Conservation (phyloP, 1,140 invertebrate genomes). For the Mycetomoellerius zeteki region DNA sequence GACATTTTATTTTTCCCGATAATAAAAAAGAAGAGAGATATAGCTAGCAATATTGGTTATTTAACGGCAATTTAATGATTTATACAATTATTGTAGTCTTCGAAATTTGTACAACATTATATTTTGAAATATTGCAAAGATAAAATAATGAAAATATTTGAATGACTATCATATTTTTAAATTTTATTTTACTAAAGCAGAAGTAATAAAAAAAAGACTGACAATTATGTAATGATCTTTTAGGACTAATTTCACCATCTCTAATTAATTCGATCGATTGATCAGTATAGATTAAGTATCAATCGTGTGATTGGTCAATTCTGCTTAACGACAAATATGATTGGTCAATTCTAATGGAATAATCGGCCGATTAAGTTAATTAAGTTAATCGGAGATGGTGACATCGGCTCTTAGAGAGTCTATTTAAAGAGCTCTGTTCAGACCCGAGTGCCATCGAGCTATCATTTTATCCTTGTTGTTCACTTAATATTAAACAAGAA, state of each 20-base stretch:
- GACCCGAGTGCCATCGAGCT: no score
- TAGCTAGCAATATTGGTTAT: not conserved
- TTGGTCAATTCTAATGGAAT: no score
- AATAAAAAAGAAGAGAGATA: not conserved
- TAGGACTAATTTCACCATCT: not conserved
- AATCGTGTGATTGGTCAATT: no score
- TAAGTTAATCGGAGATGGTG: no score
- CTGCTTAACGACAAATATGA: no score
- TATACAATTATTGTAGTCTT: not conserved
- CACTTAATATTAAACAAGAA: no score
- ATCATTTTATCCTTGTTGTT: no score
- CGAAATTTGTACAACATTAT: not conserved
- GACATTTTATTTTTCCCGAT: not conserved
- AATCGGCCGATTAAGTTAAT: no score
- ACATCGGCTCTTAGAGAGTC: no score
- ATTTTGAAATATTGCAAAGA: slow-evolving; percentile 8
- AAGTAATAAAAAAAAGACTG: not conserved
- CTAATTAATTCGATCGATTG: no score
- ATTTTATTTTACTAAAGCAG: not conserved
- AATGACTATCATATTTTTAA: not conserved
- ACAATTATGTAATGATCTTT: not conserved
- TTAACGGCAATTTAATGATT: not conserved
- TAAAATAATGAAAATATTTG: slow-evolving; percentile 7
- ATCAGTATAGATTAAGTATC: no score
- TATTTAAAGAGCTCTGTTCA: no score